These are phyloP conservation scores for Passer montanus DNA, from an alignment of 2,113 vertebrate species.

Conservation along the genomic window DNA sequence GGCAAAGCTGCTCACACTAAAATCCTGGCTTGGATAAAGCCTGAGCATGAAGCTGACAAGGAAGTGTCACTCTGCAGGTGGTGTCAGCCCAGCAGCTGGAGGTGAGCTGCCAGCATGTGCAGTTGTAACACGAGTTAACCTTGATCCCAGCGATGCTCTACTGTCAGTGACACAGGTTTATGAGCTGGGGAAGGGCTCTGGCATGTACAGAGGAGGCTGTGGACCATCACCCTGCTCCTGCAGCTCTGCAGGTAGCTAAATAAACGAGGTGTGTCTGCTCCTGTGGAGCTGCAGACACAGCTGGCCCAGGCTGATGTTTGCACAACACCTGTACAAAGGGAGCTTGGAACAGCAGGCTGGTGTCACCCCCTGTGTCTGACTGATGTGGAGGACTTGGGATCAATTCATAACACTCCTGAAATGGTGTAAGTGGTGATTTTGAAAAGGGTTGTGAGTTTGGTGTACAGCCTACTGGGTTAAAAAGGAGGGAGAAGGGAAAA, in stretches of 20 bases:
- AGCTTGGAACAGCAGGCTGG: not conserved
- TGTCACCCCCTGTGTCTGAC: not conserved
- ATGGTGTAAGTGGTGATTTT: not conserved
- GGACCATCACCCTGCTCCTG: not conserved
- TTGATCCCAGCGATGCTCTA: fast-evolving
- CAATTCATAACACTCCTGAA: not conserved
- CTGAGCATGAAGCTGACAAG: not conserved
- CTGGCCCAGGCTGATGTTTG: not conserved
- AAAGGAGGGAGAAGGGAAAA: not conserved
- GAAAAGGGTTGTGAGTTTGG: not conserved
- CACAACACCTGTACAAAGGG: not conserved
- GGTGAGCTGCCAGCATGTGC: not conserved
- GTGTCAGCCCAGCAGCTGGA: not conserved
- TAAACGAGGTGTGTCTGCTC: not conserved
- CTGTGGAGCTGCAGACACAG: fast-evolving
- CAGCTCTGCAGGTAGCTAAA: not conserved
- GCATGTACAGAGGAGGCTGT: not conserved
- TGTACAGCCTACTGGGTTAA: not conserved
- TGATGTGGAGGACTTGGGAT: not conserved
- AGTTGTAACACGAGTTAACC: fast-evolving
- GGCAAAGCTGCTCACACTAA: not conserved
- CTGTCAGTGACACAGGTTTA: not conserved
- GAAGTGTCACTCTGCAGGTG: not conserved
- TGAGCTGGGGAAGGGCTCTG: not conserved
- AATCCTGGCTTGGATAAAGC: not conserved